Base-by-base conservation (phyloP, 1,140 invertebrate species). In the Drosophila azteca region DNA sequence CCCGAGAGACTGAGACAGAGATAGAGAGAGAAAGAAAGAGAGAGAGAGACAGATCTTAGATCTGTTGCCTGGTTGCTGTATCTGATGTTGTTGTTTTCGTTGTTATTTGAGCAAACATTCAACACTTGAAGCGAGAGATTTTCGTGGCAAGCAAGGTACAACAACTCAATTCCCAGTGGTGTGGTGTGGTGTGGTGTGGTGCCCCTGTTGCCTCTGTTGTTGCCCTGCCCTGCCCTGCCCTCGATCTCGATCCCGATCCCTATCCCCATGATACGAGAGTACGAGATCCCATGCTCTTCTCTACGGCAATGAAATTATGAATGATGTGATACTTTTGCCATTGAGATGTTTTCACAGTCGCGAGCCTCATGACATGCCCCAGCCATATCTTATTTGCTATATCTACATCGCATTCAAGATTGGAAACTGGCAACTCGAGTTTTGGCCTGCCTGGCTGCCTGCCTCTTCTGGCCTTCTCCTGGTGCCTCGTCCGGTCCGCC, bases 241-340 rank as follows among this genome's bases (percentile, higher is more conserved):
- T 50, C 53, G 20, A 43, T 29, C 24, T 13, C 26, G 26, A 22
- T 9, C 45, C 46, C 53, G 20, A 43, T 29, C 24, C 7, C 26
- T 17, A 22, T 9, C 45, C 46, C 11, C 22, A 43, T 76, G 52
- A 69, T 69, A 74, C 64, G 31, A 35, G 35, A 39, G 35, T 39
- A 69, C 64, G 67, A 59, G 67, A 59, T 39, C 35, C 35, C 35
- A 39, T 39, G 35, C 35, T 39, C 35, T 39, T 39, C 35, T 39
- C 35, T 39, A 59, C 74, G 70, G 82, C 75, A 87, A 85, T 89
- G 83, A 90, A 89, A 90, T 90, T 90, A 90, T 90, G 88, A 90
- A 90, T 90, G 88, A 90, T 90, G 88, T 90, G 83, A 89, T 88
- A 89, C 84, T 90, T 90, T 90, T 90, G 88, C 88, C 88, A 90